Base-by-base conservation (phyloP, 2,888 invertebrate genomes). In the Osmoderma eremita region DNA sequence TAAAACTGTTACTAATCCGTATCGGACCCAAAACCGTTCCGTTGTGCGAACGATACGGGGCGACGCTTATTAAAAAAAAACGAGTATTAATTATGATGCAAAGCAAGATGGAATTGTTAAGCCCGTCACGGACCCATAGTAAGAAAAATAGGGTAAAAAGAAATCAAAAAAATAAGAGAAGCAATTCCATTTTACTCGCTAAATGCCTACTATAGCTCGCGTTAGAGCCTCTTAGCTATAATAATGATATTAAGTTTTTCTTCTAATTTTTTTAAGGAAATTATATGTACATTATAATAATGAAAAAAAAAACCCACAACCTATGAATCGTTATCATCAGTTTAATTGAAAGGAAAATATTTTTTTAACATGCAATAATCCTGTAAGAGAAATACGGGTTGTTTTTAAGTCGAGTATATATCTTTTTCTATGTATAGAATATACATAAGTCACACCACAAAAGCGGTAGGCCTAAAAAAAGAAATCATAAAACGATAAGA, bases 1-100 rank as follows among this genome's bases (percentile, higher is more conserved):
- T 70, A 75, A 73, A 76, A 74, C 70, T 67, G 53, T 62, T 67
- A 69, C 69, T n/a, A 53, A 51, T 39, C 66, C 53, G 36, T 49
- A 54, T 42, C 64, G 61, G 41, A 41, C 41, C 41, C 53, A 36
- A 53, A 63, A 51, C 5, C 13, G 36, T 13, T n/a, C 56, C 4
- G 30, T 15, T 15, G 12, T 20, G 42, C 24, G 13, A 22, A 45
- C 18, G 24, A 51, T 24, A 8, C 15, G 13, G 8, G 22, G n/a
- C n/a, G n/a, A n/a, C 10, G 58, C 8, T n/a, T 45, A 30, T 30
- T n/a, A n/a, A n/a, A 30, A 30, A 30, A 12, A 42, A 58, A 58
- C 45, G 58, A 58, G 58, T 58, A 58, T 58, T 58, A 65, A 65
- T 56, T 54, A 39, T 49, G 56, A 48, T 36, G 36, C 56, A 3